Base-by-base conservation (phyloP, 2,113 vertebrate species). In the Crotalus horridus region DNA sequence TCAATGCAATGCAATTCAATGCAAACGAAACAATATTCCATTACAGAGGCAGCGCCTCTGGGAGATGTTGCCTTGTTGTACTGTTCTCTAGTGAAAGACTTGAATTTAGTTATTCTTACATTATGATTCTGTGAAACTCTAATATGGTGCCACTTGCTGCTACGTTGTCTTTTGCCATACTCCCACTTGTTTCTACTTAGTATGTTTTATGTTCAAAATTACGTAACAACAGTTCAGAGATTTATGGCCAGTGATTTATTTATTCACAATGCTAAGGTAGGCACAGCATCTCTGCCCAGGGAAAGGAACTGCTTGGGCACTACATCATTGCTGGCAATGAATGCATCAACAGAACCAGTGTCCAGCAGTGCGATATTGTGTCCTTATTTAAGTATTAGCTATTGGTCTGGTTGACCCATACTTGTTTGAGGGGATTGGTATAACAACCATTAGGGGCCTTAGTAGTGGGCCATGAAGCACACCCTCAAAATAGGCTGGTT, bases 1-100 rank as follows among this genome's bases (percentile, higher is more conserved):
- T 98, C 97, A 97, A 98, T 98, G 98, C 99, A 99, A 99, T 98
- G 98, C 99, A 99, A 98, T 98, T 98, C 99, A 99, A 99, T 98
- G 97, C 98, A 98, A 98, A 95, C 95, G 96, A 98, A 94, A 97
- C 96, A 97, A 96, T 95, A 98, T 98, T 98, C 97, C 97, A 97
- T 96, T 98, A 96, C 96, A 94, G 97, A 97, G 96, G 97, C 97
- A 94, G 97, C 96, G 98, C 98, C 97, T 98, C 95, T 96, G 96
- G 97, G 98, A 97, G 97, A 97, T 94, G 93, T 94, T 95, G 95
- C 97, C 97, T 96, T 95, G 93, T 94, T 91, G 95, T 97, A 97
- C 94, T 97, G 96, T 97, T 97, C 94, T 96, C 96, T 97, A 97
- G 97, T 96, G 96, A 97, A 97, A 98, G 97, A 98, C 98, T 99